phyloP scores from a whole-genome alignment of 1,140 invertebrate genomes.

The Babylonia areolata region DNA sequence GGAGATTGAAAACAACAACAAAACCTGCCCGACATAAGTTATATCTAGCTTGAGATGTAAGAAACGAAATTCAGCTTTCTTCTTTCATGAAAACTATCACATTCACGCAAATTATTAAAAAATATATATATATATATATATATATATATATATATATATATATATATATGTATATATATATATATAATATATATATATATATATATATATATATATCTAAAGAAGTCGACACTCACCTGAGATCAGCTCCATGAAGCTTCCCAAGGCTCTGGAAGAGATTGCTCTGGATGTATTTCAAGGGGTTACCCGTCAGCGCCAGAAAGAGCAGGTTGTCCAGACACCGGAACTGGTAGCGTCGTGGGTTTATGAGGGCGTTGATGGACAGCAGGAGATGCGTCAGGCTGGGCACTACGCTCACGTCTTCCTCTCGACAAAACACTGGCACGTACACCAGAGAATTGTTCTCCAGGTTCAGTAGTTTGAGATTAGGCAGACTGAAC shows the following conservation, averaged over 20 bases:
- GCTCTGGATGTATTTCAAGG: not conserved
- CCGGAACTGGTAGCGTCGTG: not conserved
- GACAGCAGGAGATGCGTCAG: not conserved
- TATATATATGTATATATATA: too few species aligned
- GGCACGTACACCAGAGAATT: constrained; percentile 12
- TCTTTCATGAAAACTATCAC: too few species aligned
- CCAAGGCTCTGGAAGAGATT: not conserved
- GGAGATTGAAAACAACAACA: too few species aligned
- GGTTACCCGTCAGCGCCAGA: constrained; percentile 19
- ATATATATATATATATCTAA: too few species aligned
- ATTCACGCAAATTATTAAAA: too few species aligned
- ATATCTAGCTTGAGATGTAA: too few species aligned
- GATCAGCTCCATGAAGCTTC: not conserved
- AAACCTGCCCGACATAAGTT: too few species aligned
- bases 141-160: not conserved
- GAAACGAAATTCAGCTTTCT: too few species aligned
- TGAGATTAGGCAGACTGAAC: not conserved
- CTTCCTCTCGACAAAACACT: not conserved
- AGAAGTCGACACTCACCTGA: constrained; percentile 11
- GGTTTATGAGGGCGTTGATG: constrained; percentile 7
- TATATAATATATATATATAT: too few species aligned
- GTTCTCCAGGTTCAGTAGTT: constrained; percentile 1
- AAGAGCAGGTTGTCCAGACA: constrained; percentile 10
- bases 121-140: not conserved
- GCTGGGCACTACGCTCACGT: not conserved